Conservation (phyloP, 2,888 invertebrate genomes). For the Lordiphosa fenestrarum region DNA sequence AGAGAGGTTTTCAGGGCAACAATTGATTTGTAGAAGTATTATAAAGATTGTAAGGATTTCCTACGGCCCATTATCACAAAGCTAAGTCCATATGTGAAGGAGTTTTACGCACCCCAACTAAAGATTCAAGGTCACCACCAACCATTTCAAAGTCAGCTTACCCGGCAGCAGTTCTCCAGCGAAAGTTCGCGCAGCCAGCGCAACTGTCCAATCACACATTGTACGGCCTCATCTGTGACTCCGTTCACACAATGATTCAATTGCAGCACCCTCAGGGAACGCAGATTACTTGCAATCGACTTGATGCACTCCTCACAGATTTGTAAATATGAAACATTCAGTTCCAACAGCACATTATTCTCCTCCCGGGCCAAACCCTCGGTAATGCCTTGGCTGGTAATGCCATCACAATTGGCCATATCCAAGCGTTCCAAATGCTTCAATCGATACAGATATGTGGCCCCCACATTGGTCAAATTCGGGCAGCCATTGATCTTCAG, state of each 20-base stretch:
- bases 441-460: conserved; percentile 82
- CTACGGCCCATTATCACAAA: no score
- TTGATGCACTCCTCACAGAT: conserved; percentile 84
- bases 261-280: conserved; percentile 83
- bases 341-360: conserved; percentile 81
- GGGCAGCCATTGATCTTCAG: conserved; percentile 85
- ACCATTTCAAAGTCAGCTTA: conserved; percentile 14
- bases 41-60: no score
- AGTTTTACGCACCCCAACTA: no score
- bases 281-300: conserved; percentile 83
- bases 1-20: no score
- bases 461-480: conserved; percentile 84
- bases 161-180: conserved; percentile 83
- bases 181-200: conserved; percentile 83
- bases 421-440: conserved; percentile 83
- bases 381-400: conserved; percentile 84
- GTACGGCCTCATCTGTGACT: conserved; percentile 86
- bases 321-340: conserved; percentile 83
- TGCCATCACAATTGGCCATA: conserved; percentile 85
- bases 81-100: no score
- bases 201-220: conserved; percentile 85
- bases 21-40: no score
- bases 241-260: conserved; percentile 86
- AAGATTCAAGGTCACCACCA: no score
- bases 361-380: conserved; percentile 82